Evolutionary conservation across 2,113 vertebrate genomes (phyloP).

Genomic region (Sisor rabdophorus): DNA sequence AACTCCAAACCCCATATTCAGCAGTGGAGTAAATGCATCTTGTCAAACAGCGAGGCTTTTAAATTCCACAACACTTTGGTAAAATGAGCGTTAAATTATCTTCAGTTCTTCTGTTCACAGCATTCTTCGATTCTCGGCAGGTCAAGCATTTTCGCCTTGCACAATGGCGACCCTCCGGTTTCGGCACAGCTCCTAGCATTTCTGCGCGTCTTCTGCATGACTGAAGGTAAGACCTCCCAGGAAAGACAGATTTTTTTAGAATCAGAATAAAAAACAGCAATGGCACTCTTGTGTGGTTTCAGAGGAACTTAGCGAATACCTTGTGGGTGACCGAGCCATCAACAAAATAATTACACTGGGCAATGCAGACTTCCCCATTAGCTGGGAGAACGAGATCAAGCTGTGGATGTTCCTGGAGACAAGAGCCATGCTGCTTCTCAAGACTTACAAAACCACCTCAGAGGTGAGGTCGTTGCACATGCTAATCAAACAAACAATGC

Average conservation of each 20-base stretch:
- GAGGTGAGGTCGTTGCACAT: constrained; percentile 64
- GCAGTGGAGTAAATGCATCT: no score
- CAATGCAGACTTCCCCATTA: constrained; percentile 90
- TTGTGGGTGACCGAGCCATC: constrained; percentile 85
- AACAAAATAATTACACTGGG: constrained; percentile 95
- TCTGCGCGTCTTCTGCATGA: constrained; percentile 97
- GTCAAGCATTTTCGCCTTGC: constrained; percentile 90
- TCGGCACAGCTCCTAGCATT: constrained; percentile 95
- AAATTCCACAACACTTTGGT: no score
- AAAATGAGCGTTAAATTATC: constrained; percentile 33
- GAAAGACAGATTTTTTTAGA: constrained; percentile 13
- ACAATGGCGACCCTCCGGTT: constrained; percentile 87
- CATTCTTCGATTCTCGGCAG: constrained; percentile 59
- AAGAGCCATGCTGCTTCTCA: constrained; percentile 87
- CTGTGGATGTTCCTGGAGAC: constrained; percentile 97
- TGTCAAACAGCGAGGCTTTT: no score
- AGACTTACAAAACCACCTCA: constrained; percentile 88
- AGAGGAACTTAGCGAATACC: constrained; percentile 92
- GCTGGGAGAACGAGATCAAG: constrained; percentile 97
- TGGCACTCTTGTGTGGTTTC: constrained; percentile 49
- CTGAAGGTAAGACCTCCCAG: constrained; percentile 75
- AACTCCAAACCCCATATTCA: background rate
- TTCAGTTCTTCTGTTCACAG: background rate
- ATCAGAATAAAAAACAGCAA: no score
- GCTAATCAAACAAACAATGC: no score